Evolutionary conservation across 2,113 vertebrate species (phyloP).

Genomic region (Neolamprologus falcicula): DNA sequence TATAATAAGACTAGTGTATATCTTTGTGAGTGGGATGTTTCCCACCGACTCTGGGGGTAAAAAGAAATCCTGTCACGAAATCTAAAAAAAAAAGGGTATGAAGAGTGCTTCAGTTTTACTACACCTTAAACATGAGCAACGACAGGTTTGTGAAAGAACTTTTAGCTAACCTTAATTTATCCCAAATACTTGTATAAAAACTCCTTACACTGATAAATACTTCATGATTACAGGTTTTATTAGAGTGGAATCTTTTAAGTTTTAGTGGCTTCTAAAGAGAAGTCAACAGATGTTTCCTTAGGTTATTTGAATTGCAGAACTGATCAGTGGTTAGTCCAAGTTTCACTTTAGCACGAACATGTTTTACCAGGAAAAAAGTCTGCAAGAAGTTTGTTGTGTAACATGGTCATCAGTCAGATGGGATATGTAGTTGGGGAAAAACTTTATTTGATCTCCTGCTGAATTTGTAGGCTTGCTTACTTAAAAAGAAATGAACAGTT

Average conservation of each 20-base stretch:
- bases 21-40: background rate
- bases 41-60: background rate
- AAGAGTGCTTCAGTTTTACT: background rate
- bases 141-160: background rate
- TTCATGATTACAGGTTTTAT: background rate
- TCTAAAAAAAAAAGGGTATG: background rate
- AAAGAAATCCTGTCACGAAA: background rate
- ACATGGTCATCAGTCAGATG: background rate
- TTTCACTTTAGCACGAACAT: background rate
- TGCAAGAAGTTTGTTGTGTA: background rate
- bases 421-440: background rate
- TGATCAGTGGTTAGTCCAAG: background rate
- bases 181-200: background rate
- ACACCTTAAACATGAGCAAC: background rate
- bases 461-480: background rate
- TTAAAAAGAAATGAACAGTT: background rate
- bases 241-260: background rate
- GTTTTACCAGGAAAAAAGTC: background rate
- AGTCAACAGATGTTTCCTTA: background rate
- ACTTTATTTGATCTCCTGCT: background rate
- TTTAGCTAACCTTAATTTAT: background rate
- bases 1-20: background rate
- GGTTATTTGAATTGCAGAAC: background rate
- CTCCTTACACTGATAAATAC: background rate
- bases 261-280: background rate